phyloP scores from a whole-genome alignment of 2,888 invertebrate species.

The Gnatocerus cornutus region DNA sequence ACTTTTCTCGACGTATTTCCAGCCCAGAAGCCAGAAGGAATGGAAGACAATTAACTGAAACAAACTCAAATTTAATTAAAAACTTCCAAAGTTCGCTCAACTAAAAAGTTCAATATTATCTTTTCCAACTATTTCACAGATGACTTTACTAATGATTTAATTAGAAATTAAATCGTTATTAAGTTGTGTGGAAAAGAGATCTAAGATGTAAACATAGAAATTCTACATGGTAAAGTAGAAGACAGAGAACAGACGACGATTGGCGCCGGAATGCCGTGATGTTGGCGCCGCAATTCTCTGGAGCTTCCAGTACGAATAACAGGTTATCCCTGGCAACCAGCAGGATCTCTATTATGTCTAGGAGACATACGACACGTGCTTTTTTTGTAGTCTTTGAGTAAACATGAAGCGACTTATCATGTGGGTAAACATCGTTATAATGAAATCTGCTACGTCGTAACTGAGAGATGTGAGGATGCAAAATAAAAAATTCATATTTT shows the following conservation, averaged over 20 bases:
- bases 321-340: conserved; percentile 38
- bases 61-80: conserved; percentile 41
- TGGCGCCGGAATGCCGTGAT: conserved; percentile 43
- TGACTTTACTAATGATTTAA: too few species aligned
- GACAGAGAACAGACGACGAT: conserved; percentile 22
- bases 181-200: neutral
- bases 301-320: conserved; percentile 39
- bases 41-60: conserved; percentile 62
- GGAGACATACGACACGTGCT: conserved; percentile 3
- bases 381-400: conserved; percentile 1
- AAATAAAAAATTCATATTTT: too few species aligned
- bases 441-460: too few species aligned
- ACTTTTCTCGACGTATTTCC: conserved; percentile 61
- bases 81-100: conserved; percentile 12
- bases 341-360: conserved; percentile 29
- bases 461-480: too few species aligned
- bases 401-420: neutral
- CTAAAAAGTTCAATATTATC: neutral
- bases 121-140: neutral
- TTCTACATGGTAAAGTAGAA: conserved; percentile 3
- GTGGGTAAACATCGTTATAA: too few species aligned
- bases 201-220: conserved; percentile 12
- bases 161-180: conserved; percentile 9
- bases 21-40: conserved; percentile 62
- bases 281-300: conserved; percentile 49